Base-by-base conservation (phyloP, 2,888 invertebrate species). In the Onchidella celtica region DNA sequence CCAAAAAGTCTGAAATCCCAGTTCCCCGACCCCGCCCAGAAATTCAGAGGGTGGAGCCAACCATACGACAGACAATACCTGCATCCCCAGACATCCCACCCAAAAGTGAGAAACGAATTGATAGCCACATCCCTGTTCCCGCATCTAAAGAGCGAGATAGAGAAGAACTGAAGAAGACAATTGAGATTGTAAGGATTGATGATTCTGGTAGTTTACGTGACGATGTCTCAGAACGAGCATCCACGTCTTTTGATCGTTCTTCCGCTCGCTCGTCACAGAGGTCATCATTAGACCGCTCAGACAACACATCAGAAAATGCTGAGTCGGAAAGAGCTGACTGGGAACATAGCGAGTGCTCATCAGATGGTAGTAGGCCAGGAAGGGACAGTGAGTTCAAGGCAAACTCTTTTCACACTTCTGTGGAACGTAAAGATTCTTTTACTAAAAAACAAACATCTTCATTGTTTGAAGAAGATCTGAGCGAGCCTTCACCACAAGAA, bases 401-500 rank as follows among this genome's bases (percentile, higher is more conserved):
- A 29, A 66, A 47, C 34, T 57, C n/a, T n/a, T n/a, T n/a, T n/a
- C n/a, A n/a, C n/a, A 47, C 34, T 34, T 72, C 72, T 29, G 68
- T 84, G 1, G 79, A 76, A 14, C 72, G 70, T n/a, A 68, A 75
- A 21, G 81, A 79, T 17, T 78, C 81, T 24, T 79, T 81, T 36
- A 69, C 61, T 17, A 83, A 81, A 66, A 83, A 81, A 55, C 81
- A 81, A 65, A 63, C 76, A 32, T 65, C 80, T 24, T 85, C 84
- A 24, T 73, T 88, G 34, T 88, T 89, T 86, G 89, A 88, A 61
- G 91, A 91, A 79, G 91, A 90, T 65, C 85, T 89, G 24, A 86
- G 85, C 61, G 90, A 90, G 79, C 91, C 91, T 6, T 90, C 91
- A 9, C 90, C 91, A n/a, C 83, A 90, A 55, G 91, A 91, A 82